A percentile compares a stretch with the other conserved stretches of the same genome.
Conservation (phyloP, 2,888 invertebrate genomes). For the Lagria hirta region DNA sequence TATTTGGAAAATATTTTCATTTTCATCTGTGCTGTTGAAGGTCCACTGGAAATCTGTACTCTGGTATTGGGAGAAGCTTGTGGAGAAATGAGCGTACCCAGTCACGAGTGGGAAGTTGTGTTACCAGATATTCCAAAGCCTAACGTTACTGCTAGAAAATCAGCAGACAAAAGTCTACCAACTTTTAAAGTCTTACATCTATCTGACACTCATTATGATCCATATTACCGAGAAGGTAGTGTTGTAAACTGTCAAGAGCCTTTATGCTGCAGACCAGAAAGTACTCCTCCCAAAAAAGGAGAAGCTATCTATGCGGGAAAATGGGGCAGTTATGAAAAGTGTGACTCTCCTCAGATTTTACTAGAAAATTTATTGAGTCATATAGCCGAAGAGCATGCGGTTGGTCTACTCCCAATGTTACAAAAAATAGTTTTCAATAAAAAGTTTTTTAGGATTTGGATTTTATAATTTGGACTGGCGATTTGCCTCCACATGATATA, state of each 20-base stretch:
- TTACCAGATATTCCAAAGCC: constrained; percentile 84
- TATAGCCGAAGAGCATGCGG: constrained; percentile 79
- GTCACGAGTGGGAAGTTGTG: constrained; percentile 83
- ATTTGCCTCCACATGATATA: constrained; percentile 93
- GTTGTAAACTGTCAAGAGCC: constrained; percentile 94
- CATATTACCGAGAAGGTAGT: constrained; percentile 82
- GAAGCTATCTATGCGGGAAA: constrained; percentile 72
- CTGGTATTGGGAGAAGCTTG: constrained; percentile 88
- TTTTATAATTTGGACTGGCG: constrained; percentile 95
- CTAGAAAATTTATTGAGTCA: constrained; percentile 89
- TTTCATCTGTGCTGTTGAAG: no score
- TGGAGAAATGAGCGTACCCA: constrained; percentile 80
- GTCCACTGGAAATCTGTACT: constrained; percentile 85
- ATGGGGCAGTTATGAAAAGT: constrained; percentile 94
- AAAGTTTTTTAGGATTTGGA: constrained; percentile 72
- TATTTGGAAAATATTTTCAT: no score
- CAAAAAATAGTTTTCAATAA: no score
- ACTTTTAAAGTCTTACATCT: constrained; percentile 92
- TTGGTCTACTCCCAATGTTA: no score
- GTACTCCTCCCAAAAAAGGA: constrained; percentile 70
- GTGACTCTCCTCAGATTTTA: constrained; percentile 88
- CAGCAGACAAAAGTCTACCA: no score
- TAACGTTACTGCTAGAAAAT: constrained; percentile 57
- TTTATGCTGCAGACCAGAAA: constrained; percentile 84
- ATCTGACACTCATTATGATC: constrained; percentile 94